Base-by-base conservation (phyloP, 2,888 invertebrate species). In the Thera britannica region DNA sequence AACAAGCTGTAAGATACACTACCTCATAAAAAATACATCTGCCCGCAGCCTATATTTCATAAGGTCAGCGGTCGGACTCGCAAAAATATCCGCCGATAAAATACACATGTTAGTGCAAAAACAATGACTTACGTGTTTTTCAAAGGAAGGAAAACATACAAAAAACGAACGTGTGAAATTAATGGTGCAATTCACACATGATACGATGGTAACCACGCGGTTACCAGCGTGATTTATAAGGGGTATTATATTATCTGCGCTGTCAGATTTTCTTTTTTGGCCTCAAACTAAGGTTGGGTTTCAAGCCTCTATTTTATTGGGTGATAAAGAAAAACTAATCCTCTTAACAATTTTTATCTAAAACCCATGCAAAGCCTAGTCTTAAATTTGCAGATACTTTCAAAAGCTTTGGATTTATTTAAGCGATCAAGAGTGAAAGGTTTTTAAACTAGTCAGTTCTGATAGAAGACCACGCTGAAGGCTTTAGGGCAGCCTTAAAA, bases 41-140 rank as follows among this genome's bases (percentile, higher is more conserved):
- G 35, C 11, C 35, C 12, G 35, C 36, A 62, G 35, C 36, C 56
- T 46, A 36, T 49, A n/a, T 49, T 54, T 44, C 34, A 60, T 57
- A 57, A 62, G 62, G 67, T 62, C 23, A 23, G 23, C 23, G 23
- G 23, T 23, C 1, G 23, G 0, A 23, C 23, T 23, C 6, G 62
- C 66, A 70, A 68, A 72, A 72, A 74, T 69, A 72, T 60, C 66
- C 71, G 60, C 59, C 70, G 56, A 72, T 72, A 74, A 74, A 74
- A 74, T 70, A 74, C 74, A 74, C 72, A 71, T 72, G 74, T 66
- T 74, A 60, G 69, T 59, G 71, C 70, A 72, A 74, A 74, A 74
- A 74, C 72, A 68, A 71, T 72, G 74, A 74, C 72, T 72, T 74
- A 74, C 72, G 68, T 72, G 68, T 70, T 74, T 72, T 72, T 68